Evolutionary conservation across 2,797 vertebrate genomes (phyloP), one percentile per base, ranked within the genome.

Genomic region (Gallinago solitaria): DNA sequence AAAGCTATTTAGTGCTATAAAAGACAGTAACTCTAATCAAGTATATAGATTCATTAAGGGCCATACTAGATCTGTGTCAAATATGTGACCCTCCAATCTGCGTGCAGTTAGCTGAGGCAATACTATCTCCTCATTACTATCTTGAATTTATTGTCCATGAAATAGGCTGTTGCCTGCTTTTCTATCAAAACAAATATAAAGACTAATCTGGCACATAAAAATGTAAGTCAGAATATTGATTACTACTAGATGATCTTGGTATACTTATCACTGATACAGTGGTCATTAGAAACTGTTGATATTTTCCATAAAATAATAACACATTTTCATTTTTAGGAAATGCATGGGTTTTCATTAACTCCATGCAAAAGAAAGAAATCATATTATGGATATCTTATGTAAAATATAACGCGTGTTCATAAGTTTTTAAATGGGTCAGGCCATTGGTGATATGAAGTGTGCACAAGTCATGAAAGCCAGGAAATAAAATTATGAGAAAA

Each of bases 181-280:
- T 98, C 95, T 97, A 95, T 97, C 95, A 97, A 98, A 98, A 98
- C 98, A 98, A 98, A 98, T 97, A 97, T 96, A 97, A 98, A 98
- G 95, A 96, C 96, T 98, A 97, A 98, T 97, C 95, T 97, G 95
- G 93, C 79, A 97, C 91, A 79, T 95, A 97, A 97, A 97, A 98
- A 95, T 96, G 63, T 95, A 97, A 97, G 87, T 96, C 92, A 78
- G 92, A 95, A 91, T 96, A 97, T 85, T 95, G 87, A 95, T 95
- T 97, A 77, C 65, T 96, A 74, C 65, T 92, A 91, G 84, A 71
- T 88, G 59, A 76, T 82, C 73, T 95, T 87, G 73, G 84, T 87
- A 85, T 28, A 84, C 50, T 87, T 78, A 88, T 50, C 89, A 63
- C 32, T 57, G 84, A 86, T 80, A 86, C 47, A 76, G 48, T 25